phyloP scores from a whole-genome alignment of 2,888 invertebrate genomes.

The Temnothorax rugatulus region DNA sequence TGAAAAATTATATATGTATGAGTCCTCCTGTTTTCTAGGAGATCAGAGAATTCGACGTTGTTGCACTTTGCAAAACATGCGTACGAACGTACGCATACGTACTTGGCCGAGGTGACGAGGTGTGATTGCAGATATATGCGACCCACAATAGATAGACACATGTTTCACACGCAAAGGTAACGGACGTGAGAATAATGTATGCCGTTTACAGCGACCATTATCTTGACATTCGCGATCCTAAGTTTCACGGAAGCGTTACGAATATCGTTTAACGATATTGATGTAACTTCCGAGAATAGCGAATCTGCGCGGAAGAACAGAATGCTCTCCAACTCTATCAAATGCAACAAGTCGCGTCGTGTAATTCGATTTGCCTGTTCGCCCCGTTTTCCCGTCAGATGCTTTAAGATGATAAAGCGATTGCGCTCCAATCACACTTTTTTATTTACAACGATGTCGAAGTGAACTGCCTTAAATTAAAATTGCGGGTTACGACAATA shows the following conservation, averaged over 20 bases:
- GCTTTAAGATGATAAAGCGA: background rate
- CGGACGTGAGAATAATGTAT: background rate
- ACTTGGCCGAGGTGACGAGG: background rate
- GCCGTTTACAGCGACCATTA: background rate
- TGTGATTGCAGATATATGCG: background rate
- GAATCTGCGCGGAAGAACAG: background rate
- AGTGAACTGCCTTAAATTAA: conserved; percentile 10
- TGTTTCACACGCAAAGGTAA: conserved; percentile 3
- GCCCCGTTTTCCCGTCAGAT: background rate
- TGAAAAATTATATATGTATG: background rate
- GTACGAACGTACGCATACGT: background rate
- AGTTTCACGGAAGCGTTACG: background rate
- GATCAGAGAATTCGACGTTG: background rate
- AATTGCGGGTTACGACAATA: conserved; percentile 47
- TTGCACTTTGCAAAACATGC: background rate
- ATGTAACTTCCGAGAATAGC: background rate
- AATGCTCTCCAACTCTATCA: background rate
- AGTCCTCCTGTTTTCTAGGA: background rate
- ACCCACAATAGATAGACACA: background rate
- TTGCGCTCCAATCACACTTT: background rate
- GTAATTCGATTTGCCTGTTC: background rate
- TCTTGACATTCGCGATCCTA: background rate
- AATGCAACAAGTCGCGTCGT: background rate
- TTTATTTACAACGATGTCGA: conserved; percentile 8
- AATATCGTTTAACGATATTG: background rate